Evolutionary conservation across 2,888 invertebrate species (phyloP).

Genomic region (Dolomedes plantarius): DNA sequence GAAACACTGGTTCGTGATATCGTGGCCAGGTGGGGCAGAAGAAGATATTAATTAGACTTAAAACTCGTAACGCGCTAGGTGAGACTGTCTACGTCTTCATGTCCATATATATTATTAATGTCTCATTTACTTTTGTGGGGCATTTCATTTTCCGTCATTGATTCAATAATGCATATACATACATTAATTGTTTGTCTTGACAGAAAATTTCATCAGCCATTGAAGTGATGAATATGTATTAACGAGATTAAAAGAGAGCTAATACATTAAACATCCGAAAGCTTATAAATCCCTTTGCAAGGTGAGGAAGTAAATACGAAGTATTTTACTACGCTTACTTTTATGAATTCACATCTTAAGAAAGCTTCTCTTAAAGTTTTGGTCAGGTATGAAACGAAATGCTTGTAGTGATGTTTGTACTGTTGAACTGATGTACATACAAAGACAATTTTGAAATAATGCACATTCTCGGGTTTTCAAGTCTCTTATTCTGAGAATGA

Average conservation of each 20-base stretch:
- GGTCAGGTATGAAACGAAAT: no score
- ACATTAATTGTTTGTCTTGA: constrained; percentile 1
- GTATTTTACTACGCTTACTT: no score
- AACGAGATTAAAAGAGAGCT: not conserved
- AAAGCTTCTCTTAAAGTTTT: no score
- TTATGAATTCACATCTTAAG: no score
- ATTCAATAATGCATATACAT: not conserved
- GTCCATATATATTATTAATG: not conserved
- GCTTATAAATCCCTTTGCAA: no score
- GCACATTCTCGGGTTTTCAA: no score
- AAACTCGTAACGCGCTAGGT: not conserved
- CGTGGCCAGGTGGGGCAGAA: not conserved
- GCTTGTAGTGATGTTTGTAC: no score
- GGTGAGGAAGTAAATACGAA: no score
- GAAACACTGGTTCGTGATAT: not conserved
- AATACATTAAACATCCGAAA: not conserved
- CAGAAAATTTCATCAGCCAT: not conserved
- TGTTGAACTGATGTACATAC: no score
- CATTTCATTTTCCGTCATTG: not conserved
- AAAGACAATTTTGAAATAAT: no score
- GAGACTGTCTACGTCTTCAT: not conserved
- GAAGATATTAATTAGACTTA: not conserved
- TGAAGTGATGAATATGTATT: not conserved
- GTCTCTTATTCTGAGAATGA: no score
- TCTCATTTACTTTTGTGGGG: not conserved